Evolutionary conservation across 2,113 vertebrate genomes (phyloP).

Genomic region (Monarcha castaneiventris): DNA sequence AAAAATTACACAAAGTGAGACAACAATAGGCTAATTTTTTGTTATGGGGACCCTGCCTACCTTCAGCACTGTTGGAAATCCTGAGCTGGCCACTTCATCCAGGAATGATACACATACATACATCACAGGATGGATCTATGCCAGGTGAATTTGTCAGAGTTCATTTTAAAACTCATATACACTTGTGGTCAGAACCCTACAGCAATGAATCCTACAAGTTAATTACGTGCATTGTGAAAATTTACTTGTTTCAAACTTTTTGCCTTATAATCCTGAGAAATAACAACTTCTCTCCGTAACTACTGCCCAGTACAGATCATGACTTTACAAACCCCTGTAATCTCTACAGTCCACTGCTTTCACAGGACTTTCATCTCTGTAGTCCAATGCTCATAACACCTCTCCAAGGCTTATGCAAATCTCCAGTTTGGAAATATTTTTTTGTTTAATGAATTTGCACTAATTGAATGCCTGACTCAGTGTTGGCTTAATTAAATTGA

Average conservation of each 20-base stretch:
- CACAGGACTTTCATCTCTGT: not conserved
- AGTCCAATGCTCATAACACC: not conserved
- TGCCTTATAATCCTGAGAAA: not conserved
- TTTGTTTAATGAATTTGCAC: not conserved
- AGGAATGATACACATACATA: not conserved
- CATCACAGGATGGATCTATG: not conserved
- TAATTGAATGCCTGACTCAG: not conserved
- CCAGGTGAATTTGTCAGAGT: not conserved
- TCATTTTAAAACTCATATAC: not conserved
- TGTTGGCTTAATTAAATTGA: not conserved
- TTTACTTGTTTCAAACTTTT: not conserved
- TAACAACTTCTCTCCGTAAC: not conserved
- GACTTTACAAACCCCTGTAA: not conserved
- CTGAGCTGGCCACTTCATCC: not conserved
- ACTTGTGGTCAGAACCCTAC: not conserved
- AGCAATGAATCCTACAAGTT: not conserved
- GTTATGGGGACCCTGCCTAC: not conserved
- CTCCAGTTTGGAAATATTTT: not conserved
- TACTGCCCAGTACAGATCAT: not conserved
- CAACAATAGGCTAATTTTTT: not conserved
- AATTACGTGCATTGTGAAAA: fast-evolving
- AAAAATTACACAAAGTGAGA: not conserved
- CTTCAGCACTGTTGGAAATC: not conserved
- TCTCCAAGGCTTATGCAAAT: not conserved
- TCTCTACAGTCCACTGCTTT: not conserved